A percentile compares a stretch with the other conserved stretches of the same genome.
Evolutionary conservation across 2,797 vertebrate species (phyloP).

Genomic region (Mormyrops boulengeri): DNA sequence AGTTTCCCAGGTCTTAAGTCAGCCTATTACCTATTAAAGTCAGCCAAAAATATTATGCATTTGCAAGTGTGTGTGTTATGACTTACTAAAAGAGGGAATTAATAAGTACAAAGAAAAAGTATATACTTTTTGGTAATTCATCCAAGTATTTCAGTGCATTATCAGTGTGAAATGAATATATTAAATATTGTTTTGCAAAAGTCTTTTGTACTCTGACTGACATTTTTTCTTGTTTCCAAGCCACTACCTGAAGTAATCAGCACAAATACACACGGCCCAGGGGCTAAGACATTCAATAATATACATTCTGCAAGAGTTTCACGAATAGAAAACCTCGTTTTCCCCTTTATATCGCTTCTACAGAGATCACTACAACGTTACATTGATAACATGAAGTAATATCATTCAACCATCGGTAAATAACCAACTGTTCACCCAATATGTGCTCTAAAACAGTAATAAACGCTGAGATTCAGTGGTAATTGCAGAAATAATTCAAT

Average conservation of each 20-base stretch:
- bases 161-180: not conserved
- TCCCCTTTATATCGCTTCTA: not conserved
- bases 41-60: not conserved
- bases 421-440: not conserved
- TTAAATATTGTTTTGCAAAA: constrained; percentile 13
- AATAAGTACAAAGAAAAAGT: constrained; percentile 39
- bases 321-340: not conserved
- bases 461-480: not conserved
- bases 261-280: not conserved
- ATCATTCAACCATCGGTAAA: not conserved
- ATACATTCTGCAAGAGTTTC: not conserved
- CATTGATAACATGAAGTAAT: not conserved
- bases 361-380: not conserved
- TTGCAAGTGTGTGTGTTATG: not conserved
- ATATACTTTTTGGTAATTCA: not conserved
- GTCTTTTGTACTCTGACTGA: not conserved
- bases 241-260: not conserved
- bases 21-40: not conserved
- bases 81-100: constrained; percentile 46
- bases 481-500: not conserved
- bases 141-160: constrained; percentile 9
- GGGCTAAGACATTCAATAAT: not conserved
- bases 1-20: not conserved
- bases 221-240: not conserved
- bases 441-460: not conserved